These are phyloP conservation scores for Gorsachius goisagi DNA, from an alignment of 2,113 vertebrate species.

Conservation along the genomic window DNA sequence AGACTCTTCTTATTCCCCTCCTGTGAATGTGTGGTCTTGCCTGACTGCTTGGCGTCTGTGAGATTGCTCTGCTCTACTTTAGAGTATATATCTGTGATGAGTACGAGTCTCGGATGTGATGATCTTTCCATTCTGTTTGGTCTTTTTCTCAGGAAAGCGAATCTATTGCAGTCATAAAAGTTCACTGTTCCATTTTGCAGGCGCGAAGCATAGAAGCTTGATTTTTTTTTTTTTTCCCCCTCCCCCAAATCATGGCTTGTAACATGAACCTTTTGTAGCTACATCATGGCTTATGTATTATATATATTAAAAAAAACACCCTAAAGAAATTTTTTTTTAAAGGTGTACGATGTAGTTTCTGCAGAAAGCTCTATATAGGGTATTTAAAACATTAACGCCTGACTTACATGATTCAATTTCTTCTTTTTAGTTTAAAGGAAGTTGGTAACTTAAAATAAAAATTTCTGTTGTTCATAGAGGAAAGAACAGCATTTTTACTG, in stretches of 20 bases:
- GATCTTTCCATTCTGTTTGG: background rate
- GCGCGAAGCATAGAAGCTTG: background rate
- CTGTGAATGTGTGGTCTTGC: background rate
- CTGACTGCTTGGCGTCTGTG: background rate
- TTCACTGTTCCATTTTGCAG: background rate
- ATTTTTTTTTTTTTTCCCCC: background rate
- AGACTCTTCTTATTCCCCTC: background rate
- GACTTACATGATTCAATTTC: background rate
- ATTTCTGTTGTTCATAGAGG: background rate
- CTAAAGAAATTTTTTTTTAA: background rate
- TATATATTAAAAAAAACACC: background rate
- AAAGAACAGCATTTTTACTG: background rate
- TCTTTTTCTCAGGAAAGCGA: background rate
- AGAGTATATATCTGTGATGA: background rate
- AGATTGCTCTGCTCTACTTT: background rate
- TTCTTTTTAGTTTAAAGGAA: background rate
- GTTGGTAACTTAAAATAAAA: background rate
- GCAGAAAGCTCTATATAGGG: background rate
- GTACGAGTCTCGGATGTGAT: background rate
- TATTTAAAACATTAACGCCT: background rate
- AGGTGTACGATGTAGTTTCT: background rate
- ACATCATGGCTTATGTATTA: background rate
- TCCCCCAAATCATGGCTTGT: background rate
- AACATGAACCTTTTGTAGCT: background rate
- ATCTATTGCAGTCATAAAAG: background rate